Evolutionary conservation across 2,888 invertebrate species (phyloP).

Genomic region (Lepas anatifera): DNA sequence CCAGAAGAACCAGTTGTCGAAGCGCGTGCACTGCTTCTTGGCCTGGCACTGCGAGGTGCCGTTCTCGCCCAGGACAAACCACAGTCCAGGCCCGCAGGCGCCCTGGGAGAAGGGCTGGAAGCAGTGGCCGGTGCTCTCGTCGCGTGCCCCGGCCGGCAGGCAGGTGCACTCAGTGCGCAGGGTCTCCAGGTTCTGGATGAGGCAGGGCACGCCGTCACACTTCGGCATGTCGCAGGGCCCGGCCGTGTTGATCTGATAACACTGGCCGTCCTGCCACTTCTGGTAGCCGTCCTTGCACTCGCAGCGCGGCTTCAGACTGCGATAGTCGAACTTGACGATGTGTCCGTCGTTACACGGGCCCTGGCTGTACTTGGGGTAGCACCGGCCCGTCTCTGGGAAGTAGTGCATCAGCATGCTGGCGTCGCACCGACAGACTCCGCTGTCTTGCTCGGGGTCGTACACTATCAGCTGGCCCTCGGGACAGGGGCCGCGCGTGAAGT

Average conservation of each 20-base stretch:
- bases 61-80: slow-evolving; percentile 24
- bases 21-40: slow-evolving; percentile 25
- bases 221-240: slow-evolving; percentile 25
- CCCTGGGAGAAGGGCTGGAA: slow-evolving; percentile 26
- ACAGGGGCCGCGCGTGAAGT: slow-evolving; percentile 27
- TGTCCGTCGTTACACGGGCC: slow-evolving; percentile 28
- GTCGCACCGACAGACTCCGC: slow-evolving; percentile 25
- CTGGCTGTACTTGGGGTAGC: slow-evolving; percentile 26
- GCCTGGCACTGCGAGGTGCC: slow-evolving; percentile 20
- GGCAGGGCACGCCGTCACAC: slow-evolving; percentile 24
- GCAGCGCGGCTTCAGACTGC: slow-evolving; percentile 25
- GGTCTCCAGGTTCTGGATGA: slow-evolving; percentile 26
- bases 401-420: slow-evolving; percentile 25
- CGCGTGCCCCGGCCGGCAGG: slow-evolving; percentile 24
- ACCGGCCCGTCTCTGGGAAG: slow-evolving; percentile 22
- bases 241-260: slow-evolving; percentile 26
- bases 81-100: slow-evolving; percentile 24
- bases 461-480: slow-evolving; percentile 25
- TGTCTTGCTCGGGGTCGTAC: slow-evolving; percentile 18
- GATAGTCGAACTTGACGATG: slow-evolving; percentile 27
- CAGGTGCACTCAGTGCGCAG: slow-evolving; percentile 26
- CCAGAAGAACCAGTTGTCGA: slow-evolving; percentile 28
- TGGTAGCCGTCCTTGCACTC: slow-evolving; percentile 26
- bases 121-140: slow-evolving; percentile 16
- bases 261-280: slow-evolving; percentile 26